Evolutionary conservation across 2,888 invertebrate genomes (phyloP).

Genomic region (Gibbula magus): DNA sequence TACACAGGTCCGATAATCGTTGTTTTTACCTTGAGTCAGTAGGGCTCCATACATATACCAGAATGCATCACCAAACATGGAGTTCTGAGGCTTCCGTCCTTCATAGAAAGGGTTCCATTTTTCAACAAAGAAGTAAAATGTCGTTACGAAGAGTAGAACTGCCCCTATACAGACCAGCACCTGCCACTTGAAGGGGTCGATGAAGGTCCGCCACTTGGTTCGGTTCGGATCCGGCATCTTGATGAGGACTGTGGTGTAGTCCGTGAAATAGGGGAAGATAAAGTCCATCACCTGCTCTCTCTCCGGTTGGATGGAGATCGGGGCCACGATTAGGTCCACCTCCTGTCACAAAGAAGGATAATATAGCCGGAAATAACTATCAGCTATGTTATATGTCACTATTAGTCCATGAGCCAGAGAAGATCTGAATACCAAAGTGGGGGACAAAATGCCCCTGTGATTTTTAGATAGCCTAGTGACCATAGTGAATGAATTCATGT

Average conservation of each 20-base stretch:
- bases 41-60: slow-evolving; percentile 90
- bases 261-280: slow-evolving; percentile 83
- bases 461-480: no score
- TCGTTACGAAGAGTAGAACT: slow-evolving; percentile 43
- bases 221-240: slow-evolving; percentile 50
- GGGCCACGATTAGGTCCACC: slow-evolving; percentile 88
- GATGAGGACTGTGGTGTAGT: slow-evolving; percentile 52
- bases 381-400: no score
- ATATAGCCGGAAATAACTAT: background rate
- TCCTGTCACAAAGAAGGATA: slow-evolving; percentile 78
- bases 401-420: no score
- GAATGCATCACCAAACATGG: slow-evolving; percentile 71
- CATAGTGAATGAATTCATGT: no score
- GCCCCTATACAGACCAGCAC: slow-evolving; percentile 53
- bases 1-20: no score
- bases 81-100: slow-evolving; percentile 31
- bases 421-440: no score
- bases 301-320: slow-evolving; percentile 91
- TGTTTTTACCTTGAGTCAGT: slow-evolving; percentile 90
- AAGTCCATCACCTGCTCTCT: slow-evolving; percentile 92
- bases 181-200: slow-evolving; percentile 57
- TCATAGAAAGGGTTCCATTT: slow-evolving; percentile 52
- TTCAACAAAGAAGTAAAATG: slow-evolving; percentile 52
- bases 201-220: slow-evolving; percentile 54
- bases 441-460: no score